Percentiles rank a stretch among this genome's conserved stretches.
These are phyloP conservation scores for Squalus acanthias DNA, from an alignment of 2,797 vertebrate species.

Conservation along the genomic window DNA sequence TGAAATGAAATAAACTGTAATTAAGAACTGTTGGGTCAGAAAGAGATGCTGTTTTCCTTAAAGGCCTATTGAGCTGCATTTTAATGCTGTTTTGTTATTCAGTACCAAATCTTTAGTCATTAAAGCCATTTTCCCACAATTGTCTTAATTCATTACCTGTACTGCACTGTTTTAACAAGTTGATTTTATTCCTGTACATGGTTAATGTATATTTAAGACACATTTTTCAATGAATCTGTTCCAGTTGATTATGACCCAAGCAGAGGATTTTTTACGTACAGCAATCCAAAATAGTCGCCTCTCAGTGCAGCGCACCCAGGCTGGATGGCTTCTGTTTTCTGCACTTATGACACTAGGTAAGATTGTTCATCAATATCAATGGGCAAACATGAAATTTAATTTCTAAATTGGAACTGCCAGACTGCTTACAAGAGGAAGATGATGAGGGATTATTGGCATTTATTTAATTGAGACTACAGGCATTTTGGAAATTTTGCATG, in stretches of 20 bases:
- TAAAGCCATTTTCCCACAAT: neutral
- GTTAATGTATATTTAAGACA: neutral
- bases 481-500: neutral
- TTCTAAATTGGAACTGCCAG: neutral
- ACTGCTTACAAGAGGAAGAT: neutral
- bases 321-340: slow-evolving; percentile 80
- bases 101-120: neutral
- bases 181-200: neutral
- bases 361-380: slow-evolving; percentile 39
- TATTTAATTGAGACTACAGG: neutral
- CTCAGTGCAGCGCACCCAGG: slow-evolving; percentile 77
- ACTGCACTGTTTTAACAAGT: neutral
- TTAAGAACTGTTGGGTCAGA: neutral
- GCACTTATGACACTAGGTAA: slow-evolving; percentile 81
- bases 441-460: neutral
- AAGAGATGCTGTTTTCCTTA: neutral
- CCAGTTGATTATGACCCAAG: slow-evolving; percentile 73
- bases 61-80: neutral
- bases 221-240: slow-evolving; percentile 5
- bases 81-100: neutral
- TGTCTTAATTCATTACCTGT: neutral
- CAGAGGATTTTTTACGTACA: slow-evolving; percentile 80
- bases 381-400: slow-evolving; percentile 26
- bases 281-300: slow-evolving; percentile 81
- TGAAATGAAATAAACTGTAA: neutral